Conservation (phyloP, 2,113 vertebrate species). For the Varanus komodoensis region DNA sequence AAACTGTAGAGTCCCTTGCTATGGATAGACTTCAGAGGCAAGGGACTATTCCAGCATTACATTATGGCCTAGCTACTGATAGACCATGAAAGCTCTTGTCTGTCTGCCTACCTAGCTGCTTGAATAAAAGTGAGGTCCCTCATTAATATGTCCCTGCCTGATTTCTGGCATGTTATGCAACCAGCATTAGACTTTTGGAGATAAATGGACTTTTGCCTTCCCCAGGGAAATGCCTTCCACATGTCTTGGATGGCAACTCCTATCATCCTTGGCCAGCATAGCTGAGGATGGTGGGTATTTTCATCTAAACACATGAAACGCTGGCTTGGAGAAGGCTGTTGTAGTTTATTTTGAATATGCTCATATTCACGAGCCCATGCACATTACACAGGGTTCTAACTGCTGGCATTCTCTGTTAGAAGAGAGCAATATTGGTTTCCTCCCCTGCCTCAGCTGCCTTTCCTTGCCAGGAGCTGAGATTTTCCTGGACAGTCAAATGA, state of each 20-base stretch:
- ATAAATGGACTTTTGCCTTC: not conserved
- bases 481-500: conserved; percentile 30
- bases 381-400: not conserved
- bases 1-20: not conserved
- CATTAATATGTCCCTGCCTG: not conserved
- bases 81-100: not conserved
- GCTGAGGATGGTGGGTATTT: too few relatives aligned
- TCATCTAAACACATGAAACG: too few relatives aligned
- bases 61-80: not conserved
- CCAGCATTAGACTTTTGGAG: not conserved
- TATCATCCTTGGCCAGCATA: too few relatives aligned
- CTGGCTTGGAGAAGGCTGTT: too few relatives aligned
- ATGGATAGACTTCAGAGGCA: not conserved
- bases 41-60: not conserved
- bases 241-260: too few relatives aligned
- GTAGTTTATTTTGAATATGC: not conserved
- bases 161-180: not conserved
- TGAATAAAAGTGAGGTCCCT: not conserved
- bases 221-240: too few relatives aligned
- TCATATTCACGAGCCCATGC: not conserved
- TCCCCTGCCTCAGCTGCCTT: not conserved
- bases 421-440: not conserved
- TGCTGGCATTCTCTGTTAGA: not conserved
- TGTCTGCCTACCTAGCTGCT: not conserved
- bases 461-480: not conserved